These are phyloP conservation scores for Mylabris sibirica DNA, from an alignment of 2,888 invertebrate species.

Conservation along the genomic window DNA sequence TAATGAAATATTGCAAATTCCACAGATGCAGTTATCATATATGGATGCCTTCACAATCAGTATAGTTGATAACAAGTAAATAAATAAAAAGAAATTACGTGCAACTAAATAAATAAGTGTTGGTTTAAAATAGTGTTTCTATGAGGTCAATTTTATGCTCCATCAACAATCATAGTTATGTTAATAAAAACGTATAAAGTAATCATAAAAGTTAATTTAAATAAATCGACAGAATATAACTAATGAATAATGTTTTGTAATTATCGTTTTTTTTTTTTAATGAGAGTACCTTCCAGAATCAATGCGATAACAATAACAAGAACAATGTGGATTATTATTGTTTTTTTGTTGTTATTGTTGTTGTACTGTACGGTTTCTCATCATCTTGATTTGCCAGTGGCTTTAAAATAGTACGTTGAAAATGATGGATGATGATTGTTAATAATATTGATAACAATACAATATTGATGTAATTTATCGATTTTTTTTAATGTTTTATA, in stretches of 20 bases:
- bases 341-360: not conserved
- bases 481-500: not conserved
- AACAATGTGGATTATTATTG: not conserved
- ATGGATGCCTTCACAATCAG: not conserved
- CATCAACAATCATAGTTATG: not conserved
- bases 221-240: not conserved
- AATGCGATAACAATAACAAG: slow-evolving; percentile 5
- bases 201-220: slow-evolving; percentile 4
- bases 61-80: not conserved
- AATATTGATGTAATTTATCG: not conserved
- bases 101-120: not conserved
- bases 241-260: slow-evolving; percentile 8
- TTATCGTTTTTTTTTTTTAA: not conserved
- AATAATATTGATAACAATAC: slow-evolving; percentile 8
- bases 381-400: slow-evolving; percentile 1
- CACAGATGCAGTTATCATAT: not conserved
- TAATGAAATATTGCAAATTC: not conserved
- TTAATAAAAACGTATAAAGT: not conserved
- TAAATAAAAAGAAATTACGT: not conserved
- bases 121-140: not conserved
- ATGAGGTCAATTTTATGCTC: slow-evolving; percentile 1
- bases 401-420: not conserved
- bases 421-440: slow-evolving; percentile 1
- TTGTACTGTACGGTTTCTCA: not conserved
- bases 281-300: no score